Base-by-base conservation (phyloP, 2,888 invertebrate species). In the Tipula confusa region DNA sequence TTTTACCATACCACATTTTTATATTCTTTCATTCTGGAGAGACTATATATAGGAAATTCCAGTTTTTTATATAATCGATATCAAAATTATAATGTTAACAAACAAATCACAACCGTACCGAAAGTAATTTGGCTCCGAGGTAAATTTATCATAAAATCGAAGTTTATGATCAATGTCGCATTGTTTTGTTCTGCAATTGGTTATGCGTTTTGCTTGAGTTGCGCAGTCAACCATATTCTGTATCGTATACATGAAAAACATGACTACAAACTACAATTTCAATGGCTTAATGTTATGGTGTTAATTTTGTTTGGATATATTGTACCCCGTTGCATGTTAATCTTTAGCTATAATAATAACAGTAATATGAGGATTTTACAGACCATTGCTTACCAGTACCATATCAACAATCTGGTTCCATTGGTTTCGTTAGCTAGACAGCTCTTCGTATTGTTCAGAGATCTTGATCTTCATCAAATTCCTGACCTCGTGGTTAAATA, bases 1-100 rank as follows among this genome's bases (percentile, higher is more conserved):
- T 64, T 7, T n/a, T n/a, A n/a, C n/a, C n/a, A n/a, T n/a, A n/a
- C n/a, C 2, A 64, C 7, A 64, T 64, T 64, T 64, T 9, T 64
- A n/a, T 24, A 3, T 24, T 64, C 64, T 64, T 64, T 9, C 64
- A 24, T 64, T 64, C 64, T 18, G 64, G 64, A 64, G 9, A 64
- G 64, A 64, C n/a, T n/a, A n/a, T n/a, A n/a, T 24, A 64, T 64
- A n/a, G 64, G 24, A 64, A 64, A 64, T 64, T 18, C 24, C 64
- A 64, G 24, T 64, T 64, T 64, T n/a, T 64, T 64, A 64, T 64
- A 64, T 64, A 64, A 64, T 64, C 64, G 64, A 9, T 64, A 64
- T 24, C 24, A 9, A 64, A 64, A 64, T 64, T 24, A 64, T 64
- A 64, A 64, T 64, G 64, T 64, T n/a, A 64, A 64, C 9, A 64